A percentile compares a stretch with the other conserved stretches of the same genome.
Evolutionary conservation across 92 coral and sea anemone genomes (phyloP).

Genomic region (Porites cylindrica): DNA sequence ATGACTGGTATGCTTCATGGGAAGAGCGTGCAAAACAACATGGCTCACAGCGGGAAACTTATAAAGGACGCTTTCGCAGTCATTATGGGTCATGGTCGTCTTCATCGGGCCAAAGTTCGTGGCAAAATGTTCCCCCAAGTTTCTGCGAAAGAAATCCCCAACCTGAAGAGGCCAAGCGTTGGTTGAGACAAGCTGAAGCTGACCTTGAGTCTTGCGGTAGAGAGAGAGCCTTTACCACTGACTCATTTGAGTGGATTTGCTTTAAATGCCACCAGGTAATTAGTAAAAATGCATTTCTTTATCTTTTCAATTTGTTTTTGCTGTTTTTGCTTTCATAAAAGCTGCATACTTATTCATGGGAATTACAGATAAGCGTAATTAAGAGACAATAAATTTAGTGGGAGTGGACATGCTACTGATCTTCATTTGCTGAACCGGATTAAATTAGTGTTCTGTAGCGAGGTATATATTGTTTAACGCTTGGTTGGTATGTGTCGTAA

Average conservation of each 20-base stretch:
- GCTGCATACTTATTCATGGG: background rate
- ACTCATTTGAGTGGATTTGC: slow-evolving; percentile 71
- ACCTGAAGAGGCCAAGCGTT: slow-evolving; percentile 65
- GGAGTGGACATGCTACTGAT: too few relatives aligned
- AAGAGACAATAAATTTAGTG: too few relatives aligned
- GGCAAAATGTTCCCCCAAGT: background rate
- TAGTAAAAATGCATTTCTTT: too few relatives aligned
- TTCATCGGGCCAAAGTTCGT: background rate
- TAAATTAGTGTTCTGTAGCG: too few relatives aligned
- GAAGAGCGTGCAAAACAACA: slow-evolving; percentile 7
- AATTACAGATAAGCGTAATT: too few relatives aligned
- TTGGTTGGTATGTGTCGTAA: too few relatives aligned
- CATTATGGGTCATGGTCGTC: background rate
- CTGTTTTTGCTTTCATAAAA: background rate
- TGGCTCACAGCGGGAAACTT: background rate
- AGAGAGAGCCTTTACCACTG: background rate
- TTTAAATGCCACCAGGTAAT: slow-evolving; percentile 75
- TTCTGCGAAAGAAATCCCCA: slow-evolving; percentile 44
- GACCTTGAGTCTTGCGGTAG: slow-evolving; percentile 59
- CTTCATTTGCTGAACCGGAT: too few relatives aligned
- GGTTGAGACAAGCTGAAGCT: slow-evolving; percentile 75
- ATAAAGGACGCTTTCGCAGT: background rate
- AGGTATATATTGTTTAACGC: too few relatives aligned
- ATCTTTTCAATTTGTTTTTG: background rate
- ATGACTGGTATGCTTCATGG: slow-evolving; percentile 5